These are phyloP conservation scores for Graptemys geographica DNA, from an alignment of 2,797 vertebrate species.

Conservation along the genomic window DNA sequence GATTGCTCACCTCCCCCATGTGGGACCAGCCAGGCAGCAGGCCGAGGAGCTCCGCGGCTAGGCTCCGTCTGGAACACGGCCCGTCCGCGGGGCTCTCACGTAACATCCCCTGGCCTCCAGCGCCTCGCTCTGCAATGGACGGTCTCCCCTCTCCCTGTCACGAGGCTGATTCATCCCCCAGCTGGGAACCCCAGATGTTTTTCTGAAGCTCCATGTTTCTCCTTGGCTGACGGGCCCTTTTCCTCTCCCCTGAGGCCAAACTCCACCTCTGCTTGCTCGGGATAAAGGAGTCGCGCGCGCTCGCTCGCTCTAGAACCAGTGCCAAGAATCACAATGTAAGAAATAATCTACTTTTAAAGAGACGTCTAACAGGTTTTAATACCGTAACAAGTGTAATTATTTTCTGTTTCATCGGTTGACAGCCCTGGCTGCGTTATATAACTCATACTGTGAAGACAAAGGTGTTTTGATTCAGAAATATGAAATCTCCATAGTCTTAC, in stretches of 20 bases:
- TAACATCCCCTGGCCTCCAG: too few relatives aligned
- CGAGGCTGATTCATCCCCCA: too few relatives aligned
- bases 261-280: conserved; percentile 70
- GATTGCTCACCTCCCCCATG: too few relatives aligned
- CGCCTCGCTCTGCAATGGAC: neutral
- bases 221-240: neutral
- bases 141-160: neutral
- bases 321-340: conserved; percentile 79
- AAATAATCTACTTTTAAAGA: conserved; percentile 59
- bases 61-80: too few relatives aligned
- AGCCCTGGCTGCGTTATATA: conserved; percentile 74
- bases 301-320: conserved; percentile 77
- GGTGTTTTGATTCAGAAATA: conserved; percentile 77
- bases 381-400: conserved; percentile 66
- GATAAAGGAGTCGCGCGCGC: conserved; percentile 34
- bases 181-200: neutral
- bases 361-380: conserved; percentile 75
- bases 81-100: too few relatives aligned
- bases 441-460: conserved; percentile 78
- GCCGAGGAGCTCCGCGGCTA: too few relatives aligned
- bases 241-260: conserved; percentile 67
- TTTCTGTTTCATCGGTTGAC: conserved; percentile 62
- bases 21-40: too few relatives aligned
- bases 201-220: neutral
- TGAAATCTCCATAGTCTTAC: conserved; percentile 73